A percentile compares a stretch with the other conserved stretches of the same genome.
These are phyloP conservation scores for Orchesella flavescens DNA, from an alignment of 2,888 invertebrate species.

Conservation along the genomic window DNA sequence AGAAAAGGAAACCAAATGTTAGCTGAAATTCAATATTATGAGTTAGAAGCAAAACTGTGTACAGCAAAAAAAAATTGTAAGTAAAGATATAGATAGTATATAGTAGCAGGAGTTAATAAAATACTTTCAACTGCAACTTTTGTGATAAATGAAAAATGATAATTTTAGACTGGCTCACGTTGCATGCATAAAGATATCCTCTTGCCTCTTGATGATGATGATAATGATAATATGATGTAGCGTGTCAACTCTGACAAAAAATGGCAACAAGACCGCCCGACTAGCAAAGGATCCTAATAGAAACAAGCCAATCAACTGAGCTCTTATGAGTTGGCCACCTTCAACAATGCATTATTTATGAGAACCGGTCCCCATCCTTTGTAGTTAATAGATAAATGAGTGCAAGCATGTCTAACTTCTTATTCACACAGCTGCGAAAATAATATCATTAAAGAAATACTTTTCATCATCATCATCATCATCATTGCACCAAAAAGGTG, in stretches of 20 bases:
- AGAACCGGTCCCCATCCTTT: slow-evolving; percentile 29
- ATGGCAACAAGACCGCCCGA: slow-evolving; percentile 36
- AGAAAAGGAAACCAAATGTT: too few relatives aligned
- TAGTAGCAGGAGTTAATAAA: background rate
- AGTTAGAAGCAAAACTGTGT: too few relatives aligned
- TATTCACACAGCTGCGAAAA: background rate
- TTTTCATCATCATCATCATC: too few relatives aligned
- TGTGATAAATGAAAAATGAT: slow-evolving; percentile 29
- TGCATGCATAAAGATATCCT: slow-evolving; percentile 1
- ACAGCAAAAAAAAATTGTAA: too few relatives aligned
- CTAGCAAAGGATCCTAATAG: slow-evolving; percentile 15
- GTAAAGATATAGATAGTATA: too few relatives aligned
- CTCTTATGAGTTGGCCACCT: background rate
- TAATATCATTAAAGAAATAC: background rate
- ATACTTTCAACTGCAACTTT: slow-evolving; percentile 5
- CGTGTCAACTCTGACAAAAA: slow-evolving; percentile 37
- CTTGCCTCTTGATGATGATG: too few relatives aligned
- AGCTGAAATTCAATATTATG: too few relatives aligned
- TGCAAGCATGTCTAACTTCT: background rate
- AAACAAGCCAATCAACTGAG: slow-evolving; percentile 25
- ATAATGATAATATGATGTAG: slow-evolving; percentile 14
- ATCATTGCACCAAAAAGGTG: background rate
- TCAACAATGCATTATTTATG: slow-evolving; percentile 28
- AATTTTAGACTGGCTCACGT: slow-evolving; percentile 15
- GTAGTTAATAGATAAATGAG: background rate